Evolutionary conservation across 2,113 vertebrate species (phyloP), one percentile per base, ranked within the genome.

Genomic region (Chionodraco myersi): DNA sequence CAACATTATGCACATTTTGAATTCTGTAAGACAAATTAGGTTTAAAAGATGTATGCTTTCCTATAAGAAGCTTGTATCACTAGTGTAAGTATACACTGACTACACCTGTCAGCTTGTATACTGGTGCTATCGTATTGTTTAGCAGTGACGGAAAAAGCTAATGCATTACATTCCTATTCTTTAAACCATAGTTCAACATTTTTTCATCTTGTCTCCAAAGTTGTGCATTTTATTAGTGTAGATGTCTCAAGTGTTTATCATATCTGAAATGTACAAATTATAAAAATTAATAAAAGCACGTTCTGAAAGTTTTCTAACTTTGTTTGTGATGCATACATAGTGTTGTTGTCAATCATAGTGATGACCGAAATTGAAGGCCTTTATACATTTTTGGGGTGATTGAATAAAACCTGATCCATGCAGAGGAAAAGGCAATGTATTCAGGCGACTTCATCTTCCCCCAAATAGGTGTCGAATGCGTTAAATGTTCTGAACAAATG

Each of bases 261-360:
- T 96, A 95, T 96, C 93, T 95, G 94, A 96, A 93, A 93, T 98
- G 96, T 98, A 96, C 90, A 96, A 96, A 93, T 88, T 79, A 84
- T 89, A 79, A 89, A 83, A 94, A 94, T 92, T 92, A 98, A 97
- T 97, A 97, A 98, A 95, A 96, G 94, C 94, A 95, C 95, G 93
- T 96, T 91, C 96, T 96, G 93, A 93, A 94, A 94, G 96, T 97
- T 98, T 96, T 94, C 93, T 90, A 95, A 82, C 88, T 67, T 86
- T 77, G 23, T 90, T 76, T 79, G 68, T 83, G 63, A 34, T 86
- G 30, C 3, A 30, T 30, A 30, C 30, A 30, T 30, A 30, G 8
- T 14, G 16, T 45, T 62, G 57, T 63, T 63, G 3, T 57, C 44
- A 12, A 18, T 75, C 4, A 47, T 9, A 56, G 10, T 45, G 11